These are phyloP conservation scores for Sarcophaga bullata DNA, from an alignment of 1,140 invertebrate species.

Conservation along the genomic window DNA sequence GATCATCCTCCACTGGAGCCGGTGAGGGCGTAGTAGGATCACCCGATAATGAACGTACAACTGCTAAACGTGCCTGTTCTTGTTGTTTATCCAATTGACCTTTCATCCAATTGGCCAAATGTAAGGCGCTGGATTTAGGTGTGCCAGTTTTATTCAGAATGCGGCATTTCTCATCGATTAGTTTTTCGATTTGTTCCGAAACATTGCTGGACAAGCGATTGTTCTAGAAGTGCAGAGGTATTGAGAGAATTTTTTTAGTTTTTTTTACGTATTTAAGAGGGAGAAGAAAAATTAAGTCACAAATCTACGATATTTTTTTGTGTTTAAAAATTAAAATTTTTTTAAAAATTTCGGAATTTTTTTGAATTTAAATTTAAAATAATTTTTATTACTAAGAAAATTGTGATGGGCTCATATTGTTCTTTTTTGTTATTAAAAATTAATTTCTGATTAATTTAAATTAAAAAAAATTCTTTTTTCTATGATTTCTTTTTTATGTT, in stretches of 20 bases:
- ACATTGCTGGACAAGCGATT: conserved; percentile 39
- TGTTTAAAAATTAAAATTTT: not conserved
- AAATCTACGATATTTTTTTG: not conserved
- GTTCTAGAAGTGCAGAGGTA: conserved; percentile 30
- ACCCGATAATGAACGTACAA: conserved; percentile 54
- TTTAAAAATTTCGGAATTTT: not conserved
- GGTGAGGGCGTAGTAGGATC: not conserved
- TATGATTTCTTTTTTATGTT: conserved; percentile 34
- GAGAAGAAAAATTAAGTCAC: conserved; percentile 35
- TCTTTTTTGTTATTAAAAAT: not conserved
- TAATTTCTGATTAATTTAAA: conserved; percentile 37
- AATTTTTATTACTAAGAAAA: conserved; percentile 46
- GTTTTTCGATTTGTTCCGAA: conserved; percentile 68
- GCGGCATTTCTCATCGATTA: conserved; percentile 72
- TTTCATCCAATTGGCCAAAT: conserved; percentile 77
- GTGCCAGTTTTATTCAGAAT: conserved; percentile 70
- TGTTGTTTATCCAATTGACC: conserved; percentile 67
- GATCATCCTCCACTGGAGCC: not conserved
- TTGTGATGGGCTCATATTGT: conserved; percentile 60
- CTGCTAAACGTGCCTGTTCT: conserved; percentile 60
- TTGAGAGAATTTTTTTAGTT: not conserved
- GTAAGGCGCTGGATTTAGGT: conserved; percentile 70
- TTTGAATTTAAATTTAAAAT: conserved; percentile 2
- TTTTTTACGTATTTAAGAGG: not conserved
- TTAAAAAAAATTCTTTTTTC: not conserved